A percentile compares a stretch with the other conserved stretches of the same genome.
Evolutionary conservation across 2,797 vertebrate species (phyloP).

Genomic region (Spatula versicolor): DNA sequence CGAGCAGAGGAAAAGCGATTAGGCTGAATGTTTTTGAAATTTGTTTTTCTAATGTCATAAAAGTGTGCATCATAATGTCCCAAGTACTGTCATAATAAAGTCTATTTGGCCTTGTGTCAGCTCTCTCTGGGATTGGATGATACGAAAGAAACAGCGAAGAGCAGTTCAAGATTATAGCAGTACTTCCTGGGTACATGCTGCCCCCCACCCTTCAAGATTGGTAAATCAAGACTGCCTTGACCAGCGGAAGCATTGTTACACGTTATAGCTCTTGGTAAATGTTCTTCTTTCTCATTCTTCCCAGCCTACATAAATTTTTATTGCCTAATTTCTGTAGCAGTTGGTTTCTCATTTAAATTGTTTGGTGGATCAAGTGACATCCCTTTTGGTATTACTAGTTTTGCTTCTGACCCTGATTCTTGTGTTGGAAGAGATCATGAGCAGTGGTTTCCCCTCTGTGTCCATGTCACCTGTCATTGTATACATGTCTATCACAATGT

Average conservation of each 20-base stretch:
- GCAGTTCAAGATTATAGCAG: not conserved
- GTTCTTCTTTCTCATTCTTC: not conserved
- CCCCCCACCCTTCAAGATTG: fast-evolving
- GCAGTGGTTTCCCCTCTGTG: not conserved
- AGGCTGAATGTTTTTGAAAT: not conserved
- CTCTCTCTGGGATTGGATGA: not conserved
- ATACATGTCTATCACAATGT: not conserved
- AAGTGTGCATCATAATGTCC: not conserved
- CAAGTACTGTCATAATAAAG: not conserved
- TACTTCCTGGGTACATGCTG: not conserved
- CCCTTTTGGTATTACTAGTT: not conserved
- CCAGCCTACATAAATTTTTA: not conserved
- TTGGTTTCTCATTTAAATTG: not conserved
- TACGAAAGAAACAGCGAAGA: not conserved
- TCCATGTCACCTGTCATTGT: not conserved
- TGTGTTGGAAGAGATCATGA: not conserved
- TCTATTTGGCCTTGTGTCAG: not conserved
- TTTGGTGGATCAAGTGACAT: not conserved
- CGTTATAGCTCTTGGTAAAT: not conserved
- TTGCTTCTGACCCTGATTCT: not conserved
- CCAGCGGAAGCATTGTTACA: not conserved
- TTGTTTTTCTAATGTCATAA: not conserved
- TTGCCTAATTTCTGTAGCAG: not conserved
- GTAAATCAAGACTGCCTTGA: not conserved
- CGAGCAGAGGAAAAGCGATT: not conserved